A percentile compares a stretch with the other conserved stretches of the same genome.
phyloP scores from a whole-genome alignment of 37 sponge, comb jelly and placozoan genomes.

The Oscarella lobularis region DNA sequence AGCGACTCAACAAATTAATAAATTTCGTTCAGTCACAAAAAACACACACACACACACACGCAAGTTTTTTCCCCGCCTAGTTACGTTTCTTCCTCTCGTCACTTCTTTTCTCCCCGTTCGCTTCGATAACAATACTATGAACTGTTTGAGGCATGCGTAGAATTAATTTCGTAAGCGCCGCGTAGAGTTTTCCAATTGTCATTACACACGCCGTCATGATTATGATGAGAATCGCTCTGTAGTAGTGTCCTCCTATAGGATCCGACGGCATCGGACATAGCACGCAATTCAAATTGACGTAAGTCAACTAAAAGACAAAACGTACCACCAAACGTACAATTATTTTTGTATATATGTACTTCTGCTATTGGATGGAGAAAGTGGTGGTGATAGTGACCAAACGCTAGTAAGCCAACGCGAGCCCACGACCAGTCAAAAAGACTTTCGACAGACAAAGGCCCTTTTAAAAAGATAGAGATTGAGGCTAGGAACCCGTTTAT shows the following conservation, averaged over 20 bases:
- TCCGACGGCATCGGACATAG: slow-evolving; percentile 65
- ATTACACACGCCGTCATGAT: neutral
- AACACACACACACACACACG: too few relatives aligned
- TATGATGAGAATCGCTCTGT: slow-evolving; percentile 16
- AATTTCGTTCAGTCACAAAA: too few relatives aligned
- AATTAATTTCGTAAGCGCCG: too few relatives aligned
- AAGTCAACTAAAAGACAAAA: slow-evolving; percentile 26
- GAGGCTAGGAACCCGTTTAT: too few relatives aligned
- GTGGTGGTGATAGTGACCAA: slow-evolving; percentile 73
- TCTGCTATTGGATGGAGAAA: slow-evolving; percentile 59
- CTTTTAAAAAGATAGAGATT: slow-evolving; percentile 9
- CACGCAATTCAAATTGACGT: slow-evolving; percentile 77
- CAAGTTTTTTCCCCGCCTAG: too few relatives aligned
- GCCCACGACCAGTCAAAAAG: slow-evolving; percentile 64
- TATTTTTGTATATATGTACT: slow-evolving; percentile 11
- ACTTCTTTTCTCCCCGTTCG: too few relatives aligned
- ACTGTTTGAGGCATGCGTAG: too few relatives aligned
- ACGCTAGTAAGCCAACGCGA: slow-evolving; percentile 48
- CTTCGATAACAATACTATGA: too few relatives aligned
- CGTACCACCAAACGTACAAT: neutral
- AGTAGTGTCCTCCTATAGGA: slow-evolving; percentile 77
- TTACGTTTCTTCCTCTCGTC: too few relatives aligned
- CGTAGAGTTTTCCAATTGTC: neutral
- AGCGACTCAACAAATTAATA: too few relatives aligned
- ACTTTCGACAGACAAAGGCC: slow-evolving; percentile 50